Evolutionary conservation across 2,888 invertebrate species (phyloP).

Genomic region (Itoplectis maculator): DNA sequence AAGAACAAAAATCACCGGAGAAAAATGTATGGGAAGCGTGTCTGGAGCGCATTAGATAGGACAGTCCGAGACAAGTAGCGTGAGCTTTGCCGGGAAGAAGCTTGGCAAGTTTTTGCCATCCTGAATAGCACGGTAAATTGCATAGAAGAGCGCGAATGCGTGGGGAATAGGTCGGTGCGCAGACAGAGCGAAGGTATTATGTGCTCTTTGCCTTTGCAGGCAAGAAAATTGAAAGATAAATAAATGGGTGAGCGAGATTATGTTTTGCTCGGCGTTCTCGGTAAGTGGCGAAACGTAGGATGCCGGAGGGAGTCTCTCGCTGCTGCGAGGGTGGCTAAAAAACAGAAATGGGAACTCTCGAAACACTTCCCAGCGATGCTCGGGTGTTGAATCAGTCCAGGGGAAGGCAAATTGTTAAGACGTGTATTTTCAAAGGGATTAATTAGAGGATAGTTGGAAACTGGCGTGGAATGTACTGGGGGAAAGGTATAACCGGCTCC

Average conservation of each 20-base stretch:
- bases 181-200: slow-evolving; percentile 47
- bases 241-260: slow-evolving; percentile 69
- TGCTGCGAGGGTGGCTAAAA: slow-evolving; percentile 49
- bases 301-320: background rate
- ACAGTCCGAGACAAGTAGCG: background rate
- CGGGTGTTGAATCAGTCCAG: slow-evolving; percentile 32
- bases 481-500: background rate
- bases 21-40: slow-evolving; percentile 1
- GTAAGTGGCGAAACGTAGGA: slow-evolving; percentile 2
- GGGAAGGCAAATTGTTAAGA: slow-evolving; percentile 16
- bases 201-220: slow-evolving; percentile 48
- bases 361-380: slow-evolving; percentile 17
- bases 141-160: slow-evolving; percentile 59
- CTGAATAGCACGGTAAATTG: slow-evolving; percentile 45
- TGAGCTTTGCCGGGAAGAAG: slow-evolving; percentile 16
- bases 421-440: slow-evolving; percentile 25
- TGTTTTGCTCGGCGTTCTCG: slow-evolving; percentile 54
- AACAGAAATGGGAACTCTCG: slow-evolving; percentile 53
- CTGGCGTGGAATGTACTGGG: background rate
- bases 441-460: slow-evolving; percentile 18
- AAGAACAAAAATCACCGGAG: slow-evolving; percentile 12
- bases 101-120: slow-evolving; percentile 52
- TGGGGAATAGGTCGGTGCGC: slow-evolving; percentile 44
- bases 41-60: background rate
- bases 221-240: slow-evolving; percentile 71